Evolutionary conservation across 2,888 invertebrate genomes (phyloP).

Genomic region (Cheilosia impressa): DNA sequence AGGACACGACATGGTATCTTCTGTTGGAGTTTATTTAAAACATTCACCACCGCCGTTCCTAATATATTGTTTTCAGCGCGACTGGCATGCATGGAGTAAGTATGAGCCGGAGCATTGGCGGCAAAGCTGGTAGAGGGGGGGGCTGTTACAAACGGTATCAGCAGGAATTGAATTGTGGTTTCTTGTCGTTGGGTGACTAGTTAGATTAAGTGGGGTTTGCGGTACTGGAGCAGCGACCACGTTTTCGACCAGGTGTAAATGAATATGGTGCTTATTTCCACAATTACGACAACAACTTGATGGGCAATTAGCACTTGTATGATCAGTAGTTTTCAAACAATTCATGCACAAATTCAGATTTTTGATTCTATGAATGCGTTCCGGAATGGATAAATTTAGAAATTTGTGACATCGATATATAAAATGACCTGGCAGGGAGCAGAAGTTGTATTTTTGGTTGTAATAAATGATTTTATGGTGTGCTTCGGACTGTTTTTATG

Average conservation of each 20-base stretch:
- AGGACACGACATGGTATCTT: too few species aligned
- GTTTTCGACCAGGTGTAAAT: constrained; percentile 22
- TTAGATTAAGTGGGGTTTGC: constrained; percentile 26
- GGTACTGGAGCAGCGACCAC: constrained; percentile 8
- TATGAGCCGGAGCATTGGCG: not conserved
- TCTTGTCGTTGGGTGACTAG: constrained; percentile 12
- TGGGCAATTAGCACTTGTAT: constrained; percentile 21
- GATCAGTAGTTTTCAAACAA: constrained; percentile 24
- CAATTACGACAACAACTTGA: constrained; percentile 29
- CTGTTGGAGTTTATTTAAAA: too few species aligned
- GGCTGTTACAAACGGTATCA: not conserved
- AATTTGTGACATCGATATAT: constrained; percentile 22
- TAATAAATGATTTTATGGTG: constrained; percentile 19
- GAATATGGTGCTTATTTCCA: constrained; percentile 37
- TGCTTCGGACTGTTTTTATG: not conserved
- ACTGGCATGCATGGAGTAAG: not conserved
- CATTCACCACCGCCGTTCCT: too few species aligned
- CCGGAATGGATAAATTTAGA: constrained; percentile 5
- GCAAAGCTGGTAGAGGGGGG: not conserved
- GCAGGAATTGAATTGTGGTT: not conserved
- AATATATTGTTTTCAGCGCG: not conserved
- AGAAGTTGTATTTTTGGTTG: constrained; percentile 3
- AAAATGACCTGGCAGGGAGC: constrained; percentile 7
- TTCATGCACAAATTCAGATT: constrained; percentile 18
- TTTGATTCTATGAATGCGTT: constrained; percentile 16